Evolutionary conservation across 2,113 vertebrate genomes (phyloP).

Genomic region (Myrmecophaga tridactyla): DNA sequence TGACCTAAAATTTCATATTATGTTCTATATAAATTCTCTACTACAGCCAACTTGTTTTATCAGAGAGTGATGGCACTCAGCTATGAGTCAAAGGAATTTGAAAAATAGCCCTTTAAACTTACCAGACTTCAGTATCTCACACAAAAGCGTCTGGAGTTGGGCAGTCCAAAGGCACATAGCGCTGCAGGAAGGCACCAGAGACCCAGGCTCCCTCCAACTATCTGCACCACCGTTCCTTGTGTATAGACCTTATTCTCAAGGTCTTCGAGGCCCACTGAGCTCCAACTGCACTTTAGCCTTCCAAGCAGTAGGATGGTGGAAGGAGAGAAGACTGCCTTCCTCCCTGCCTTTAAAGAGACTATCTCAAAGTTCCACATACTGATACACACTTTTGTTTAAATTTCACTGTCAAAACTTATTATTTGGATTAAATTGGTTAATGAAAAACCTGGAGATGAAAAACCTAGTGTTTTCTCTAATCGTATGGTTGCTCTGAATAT

Average conservation of each 20-base stretch:
- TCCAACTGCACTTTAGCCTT: background rate
- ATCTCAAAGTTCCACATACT: background rate
- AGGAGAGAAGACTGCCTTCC: background rate
- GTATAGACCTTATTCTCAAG: background rate
- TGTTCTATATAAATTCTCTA: background rate
- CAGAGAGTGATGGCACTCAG: background rate
- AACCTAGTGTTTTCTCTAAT: background rate
- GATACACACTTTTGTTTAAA: background rate
- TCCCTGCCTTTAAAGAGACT: background rate
- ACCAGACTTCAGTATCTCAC: background rate
- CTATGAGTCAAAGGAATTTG: background rate
- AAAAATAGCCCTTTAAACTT: constrained; percentile 11
- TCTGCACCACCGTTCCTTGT: background rate
- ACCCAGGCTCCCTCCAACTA: background rate
- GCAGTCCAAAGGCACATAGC: background rate
- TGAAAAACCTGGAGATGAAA: background rate
- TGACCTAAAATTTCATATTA: background rate
- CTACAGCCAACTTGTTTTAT: background rate
- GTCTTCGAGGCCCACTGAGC: background rate
- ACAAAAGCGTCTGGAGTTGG: background rate
- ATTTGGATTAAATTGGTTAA: background rate
- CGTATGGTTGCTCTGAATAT: background rate
- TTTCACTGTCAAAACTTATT: background rate
- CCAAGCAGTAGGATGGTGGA: background rate
- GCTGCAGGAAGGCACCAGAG: background rate